Evolutionary conservation across 2,888 invertebrate genomes (phyloP).

Genomic region (Oeneis ivallda): DNA sequence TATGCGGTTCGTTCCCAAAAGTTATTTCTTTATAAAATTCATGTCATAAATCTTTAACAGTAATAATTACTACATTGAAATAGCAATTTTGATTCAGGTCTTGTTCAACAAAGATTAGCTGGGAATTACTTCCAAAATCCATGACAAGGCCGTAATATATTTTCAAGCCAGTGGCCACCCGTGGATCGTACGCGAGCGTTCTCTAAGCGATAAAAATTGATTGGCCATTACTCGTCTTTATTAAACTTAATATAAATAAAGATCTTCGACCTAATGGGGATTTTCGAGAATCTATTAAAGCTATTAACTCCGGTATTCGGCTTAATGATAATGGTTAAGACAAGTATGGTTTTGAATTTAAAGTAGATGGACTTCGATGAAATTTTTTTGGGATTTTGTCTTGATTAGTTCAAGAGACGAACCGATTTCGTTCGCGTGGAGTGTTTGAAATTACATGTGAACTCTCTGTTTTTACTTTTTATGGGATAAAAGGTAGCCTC

Average conservation of each 20-base stretch:
- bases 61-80: background rate
- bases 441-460: too few species aligned
- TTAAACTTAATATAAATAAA: constrained; percentile 40
- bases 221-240: constrained; percentile 48
- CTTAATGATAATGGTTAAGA: constrained; percentile 39
- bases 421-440: too few species aligned
- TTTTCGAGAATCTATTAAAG: constrained; percentile 42
- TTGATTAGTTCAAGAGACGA: background rate
- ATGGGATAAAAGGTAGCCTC: too few species aligned
- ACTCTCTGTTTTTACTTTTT: too few species aligned
- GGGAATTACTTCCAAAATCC: constrained; percentile 1
- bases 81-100: background rate
- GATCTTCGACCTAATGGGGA: constrained; percentile 46
- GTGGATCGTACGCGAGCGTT: constrained; percentile 56
- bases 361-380: constrained; percentile 4
- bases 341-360: constrained; percentile 21
- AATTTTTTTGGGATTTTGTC: background rate
- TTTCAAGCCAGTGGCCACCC: constrained; percentile 54
- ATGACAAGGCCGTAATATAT: constrained; percentile 10
- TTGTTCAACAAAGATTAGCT: constrained; percentile 3
- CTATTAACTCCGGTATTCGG: constrained; percentile 51
- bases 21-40: background rate
- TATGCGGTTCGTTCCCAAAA: too few species aligned
- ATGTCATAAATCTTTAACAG: background rate
- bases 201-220: constrained; percentile 67